Evolutionary conservation across 1,140 invertebrate genomes (phyloP), one percentile per base, ranked within the genome.

Genomic region (Saxidomus purpurata): DNA sequence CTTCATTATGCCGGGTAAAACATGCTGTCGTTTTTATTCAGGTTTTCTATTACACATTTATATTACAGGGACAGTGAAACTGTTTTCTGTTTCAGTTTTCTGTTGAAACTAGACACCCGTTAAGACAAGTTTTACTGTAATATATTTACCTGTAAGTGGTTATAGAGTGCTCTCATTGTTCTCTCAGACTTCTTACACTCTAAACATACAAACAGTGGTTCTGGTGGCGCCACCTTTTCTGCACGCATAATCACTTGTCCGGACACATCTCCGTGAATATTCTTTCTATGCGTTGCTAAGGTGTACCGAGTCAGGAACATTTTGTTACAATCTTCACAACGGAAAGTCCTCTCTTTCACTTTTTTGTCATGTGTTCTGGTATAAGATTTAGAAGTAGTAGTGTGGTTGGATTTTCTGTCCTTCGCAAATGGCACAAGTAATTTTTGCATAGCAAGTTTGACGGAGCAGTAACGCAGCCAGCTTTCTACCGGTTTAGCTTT

Each of bases 381-480:
- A 61, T 61, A 4, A 61, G 6, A 6, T 71, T 38, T 36, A 38
- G 19, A 4, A 28, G 17, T 28, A 17, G 1, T 17, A 71, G 13
- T 28, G 17, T 28, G 8, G 8, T 76, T 28, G 28, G 11, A 76
- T 38, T 79, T 55, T 52, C 76, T 25, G 22, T 79, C 76, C 22
- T 79, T 79, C 36, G 76, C 76, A 22, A 79, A 52, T 25, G 76
- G 76, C 47, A 79, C 76, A 79, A 79, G 43, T 31, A 79, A 8
- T 55, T 55, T 31, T 8, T 52, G 76, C 47, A 79, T 52, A 13
- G 76, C 76, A 34, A 79, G 13, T 55, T 55, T 79, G 3, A 79
- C 19, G 6, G 47, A 52, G 36, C 76, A 79, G 28, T 55, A 79
- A 17, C 76, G n/a, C 31, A 79, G 55, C 76, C 76, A 79, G 34